A percentile compares a stretch with the other conserved stretches of the same genome.
These are phyloP conservation scores for Paramormyrops hopkinsi DNA, from an alignment of 2,797 vertebrate genomes.

Conservation along the genomic window DNA sequence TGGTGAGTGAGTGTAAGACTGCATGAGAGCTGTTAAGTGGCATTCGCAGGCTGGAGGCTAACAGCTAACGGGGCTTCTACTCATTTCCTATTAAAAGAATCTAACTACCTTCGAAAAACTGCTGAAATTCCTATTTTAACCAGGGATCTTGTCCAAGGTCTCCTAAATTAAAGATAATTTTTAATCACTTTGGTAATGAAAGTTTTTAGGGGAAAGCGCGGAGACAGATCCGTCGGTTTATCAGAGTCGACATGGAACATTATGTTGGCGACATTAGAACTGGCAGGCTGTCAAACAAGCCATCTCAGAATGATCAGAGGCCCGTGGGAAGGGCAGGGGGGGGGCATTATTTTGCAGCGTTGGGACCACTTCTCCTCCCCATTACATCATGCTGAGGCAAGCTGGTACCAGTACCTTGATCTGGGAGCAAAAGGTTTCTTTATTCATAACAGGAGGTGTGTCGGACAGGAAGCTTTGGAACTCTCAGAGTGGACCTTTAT, in stretches of 20 bases:
- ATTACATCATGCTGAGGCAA: conserved; percentile 45
- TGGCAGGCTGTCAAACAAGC: conserved; percentile 72
- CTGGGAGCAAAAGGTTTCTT: not conserved
- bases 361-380: conserved; percentile 34
- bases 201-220: conserved; percentile 56
- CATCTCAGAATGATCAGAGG: conserved; percentile 60
- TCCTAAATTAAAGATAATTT: conserved; percentile 64
- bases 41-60: not conserved
- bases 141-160: conserved; percentile 50
- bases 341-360: not conserved
- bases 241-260: conserved; percentile 69
- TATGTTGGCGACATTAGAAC: conserved; percentile 66
- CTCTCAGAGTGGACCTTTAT: not conserved
- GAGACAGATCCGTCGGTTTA: conserved; percentile 68
- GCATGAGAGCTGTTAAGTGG: not conserved
- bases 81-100: not conserved
- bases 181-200: conserved; percentile 69
- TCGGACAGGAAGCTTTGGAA: not conserved
- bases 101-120: conserved; percentile 28
- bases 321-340: conserved; percentile 40
- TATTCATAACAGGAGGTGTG: not conserved
- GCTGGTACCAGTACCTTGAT: not conserved
- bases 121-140: conserved; percentile 43
- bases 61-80: not conserved
- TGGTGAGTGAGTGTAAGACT: not conserved